Conservation (phyloP, 2,113 vertebrate genomes). For the Scolopax mira region DNA sequence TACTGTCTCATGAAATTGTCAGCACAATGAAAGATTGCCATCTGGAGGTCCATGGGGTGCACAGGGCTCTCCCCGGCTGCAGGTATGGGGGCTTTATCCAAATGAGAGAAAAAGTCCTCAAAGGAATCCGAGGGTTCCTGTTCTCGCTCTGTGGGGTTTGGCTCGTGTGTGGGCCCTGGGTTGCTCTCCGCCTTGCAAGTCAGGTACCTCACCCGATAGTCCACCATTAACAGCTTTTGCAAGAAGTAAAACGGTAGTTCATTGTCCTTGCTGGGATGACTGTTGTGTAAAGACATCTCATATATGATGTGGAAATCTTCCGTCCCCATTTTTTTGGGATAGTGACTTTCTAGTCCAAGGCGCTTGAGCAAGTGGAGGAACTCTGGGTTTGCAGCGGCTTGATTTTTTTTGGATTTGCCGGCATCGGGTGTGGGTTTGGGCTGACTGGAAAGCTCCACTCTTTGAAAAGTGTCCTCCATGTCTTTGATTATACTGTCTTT, state of each 20-base stretch:
- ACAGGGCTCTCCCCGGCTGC: not conserved
- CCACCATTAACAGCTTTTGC: conserved; percentile 57
- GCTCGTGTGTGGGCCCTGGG: fast-evolving
- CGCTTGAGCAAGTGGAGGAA: conserved; percentile 17
- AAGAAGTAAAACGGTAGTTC: conserved; percentile 70
- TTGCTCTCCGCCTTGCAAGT: not conserved
- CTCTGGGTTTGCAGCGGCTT: not conserved
- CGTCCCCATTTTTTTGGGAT: conserved; percentile 54
- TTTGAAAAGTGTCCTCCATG: conserved; percentile 1
- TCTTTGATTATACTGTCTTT: not conserved
- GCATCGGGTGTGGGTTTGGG: not conserved
- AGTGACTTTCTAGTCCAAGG: conserved; percentile 52
- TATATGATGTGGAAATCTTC: conserved; percentile 57
- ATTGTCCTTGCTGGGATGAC: conserved; percentile 41
- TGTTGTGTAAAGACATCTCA: not conserved
- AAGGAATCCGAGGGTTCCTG: not conserved
- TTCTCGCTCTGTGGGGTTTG: not conserved
- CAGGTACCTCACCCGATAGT: conserved; percentile 69
- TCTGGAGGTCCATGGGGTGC: conserved; percentile 79
- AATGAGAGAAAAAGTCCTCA: not conserved
- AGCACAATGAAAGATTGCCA: conserved; percentile 77
- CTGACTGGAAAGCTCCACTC: not conserved
- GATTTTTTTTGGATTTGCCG: not conserved
- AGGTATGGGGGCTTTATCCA: not conserved
- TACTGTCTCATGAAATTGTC: conserved; percentile 73